Conservation (phyloP, 1,140 invertebrate species). For the Drosophila lacteicornis region DNA sequence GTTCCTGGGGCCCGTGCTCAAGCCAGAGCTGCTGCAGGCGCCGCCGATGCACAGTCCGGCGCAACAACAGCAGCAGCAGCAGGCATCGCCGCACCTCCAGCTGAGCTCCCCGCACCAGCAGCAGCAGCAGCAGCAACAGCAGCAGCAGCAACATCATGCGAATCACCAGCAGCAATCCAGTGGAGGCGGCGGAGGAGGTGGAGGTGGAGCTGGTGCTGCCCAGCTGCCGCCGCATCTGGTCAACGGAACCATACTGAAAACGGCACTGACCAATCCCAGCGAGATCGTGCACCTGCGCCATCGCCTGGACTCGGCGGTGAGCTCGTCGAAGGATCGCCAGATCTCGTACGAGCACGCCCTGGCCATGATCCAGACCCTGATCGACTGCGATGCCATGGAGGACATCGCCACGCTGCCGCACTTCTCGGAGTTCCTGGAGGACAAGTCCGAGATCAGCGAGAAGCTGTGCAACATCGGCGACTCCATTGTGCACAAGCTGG, state of each 20-base stretch:
- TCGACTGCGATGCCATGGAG: slow-evolving; percentile 98
- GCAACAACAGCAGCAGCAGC: slow-evolving; percentile 60
- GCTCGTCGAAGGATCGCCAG: slow-evolving; percentile 92
- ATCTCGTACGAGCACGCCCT: slow-evolving; percentile 92
- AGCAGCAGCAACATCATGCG: slow-evolving; percentile 83
- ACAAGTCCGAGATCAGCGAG: slow-evolving; percentile 95
- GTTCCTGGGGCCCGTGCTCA: slow-evolving; percentile 75
- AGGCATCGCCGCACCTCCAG: slow-evolving; percentile 69
- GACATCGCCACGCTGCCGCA: slow-evolving; percentile 96
- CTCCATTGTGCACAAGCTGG: slow-evolving; percentile 98
- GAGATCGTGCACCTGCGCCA: slow-evolving; percentile 95
- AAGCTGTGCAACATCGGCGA: slow-evolving; percentile 97
- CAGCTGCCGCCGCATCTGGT: slow-evolving; percentile 90
- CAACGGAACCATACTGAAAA: slow-evolving; percentile 96
- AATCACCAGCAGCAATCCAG: slow-evolving; percentile 83
- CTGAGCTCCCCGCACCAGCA: slow-evolving; percentile 64
- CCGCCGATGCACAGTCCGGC: slow-evolving; percentile 74
- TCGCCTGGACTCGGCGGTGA: slow-evolving; percentile 93
- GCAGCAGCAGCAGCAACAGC: slow-evolving; percentile 61
- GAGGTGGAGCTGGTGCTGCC: slow-evolving; percentile 40
- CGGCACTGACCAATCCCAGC: slow-evolving; percentile 96
- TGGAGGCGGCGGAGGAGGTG: slow-evolving; percentile 5
- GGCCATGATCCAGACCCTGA: slow-evolving; percentile 94
- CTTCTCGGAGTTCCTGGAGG: slow-evolving; percentile 94
- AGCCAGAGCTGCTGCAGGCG: slow-evolving; percentile 70